A percentile compares a stretch with the other conserved stretches of the same genome.
Conservation (phyloP, 1,140 invertebrate species). For the Schlechtendalia chinensis region DNA sequence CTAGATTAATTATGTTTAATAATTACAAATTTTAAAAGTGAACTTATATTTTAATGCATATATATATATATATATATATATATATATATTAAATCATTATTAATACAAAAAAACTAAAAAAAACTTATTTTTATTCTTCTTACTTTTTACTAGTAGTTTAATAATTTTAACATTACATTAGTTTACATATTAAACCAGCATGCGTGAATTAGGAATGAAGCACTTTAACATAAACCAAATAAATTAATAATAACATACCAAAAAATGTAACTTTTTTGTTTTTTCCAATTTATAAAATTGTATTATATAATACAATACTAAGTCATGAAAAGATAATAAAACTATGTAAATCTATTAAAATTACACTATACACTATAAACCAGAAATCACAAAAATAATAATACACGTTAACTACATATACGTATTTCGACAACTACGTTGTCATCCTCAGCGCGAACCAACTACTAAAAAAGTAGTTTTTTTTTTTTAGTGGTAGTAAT, state of each 20-base stretch:
- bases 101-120: not conserved
- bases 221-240: slow-evolving; percentile 5
- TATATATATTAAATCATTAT: not conserved
- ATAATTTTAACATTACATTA: not conserved
- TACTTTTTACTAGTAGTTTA: too few species aligned
- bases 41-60: not conserved
- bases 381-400: too few species aligned
- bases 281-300: not conserved
- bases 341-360: not conserved
- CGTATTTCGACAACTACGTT: too few species aligned
- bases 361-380: too few species aligned
- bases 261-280: not conserved
- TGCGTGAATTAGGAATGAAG: slow-evolving; percentile 18
- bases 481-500: too few species aligned
- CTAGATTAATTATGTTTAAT: too few species aligned
- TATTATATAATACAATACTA: not conserved
- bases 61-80: not conserved
- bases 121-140: not conserved
- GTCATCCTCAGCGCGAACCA: too few species aligned
- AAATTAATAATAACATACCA: not conserved
- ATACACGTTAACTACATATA: too few species aligned
- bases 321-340: not conserved
- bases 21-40: not conserved
- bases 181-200: not conserved
- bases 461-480: too few species aligned